Evolutionary conservation across 2,113 vertebrate species (phyloP), one percentile per base, ranked within the genome.

Genomic region (Eolophus roseicapilla): DNA sequence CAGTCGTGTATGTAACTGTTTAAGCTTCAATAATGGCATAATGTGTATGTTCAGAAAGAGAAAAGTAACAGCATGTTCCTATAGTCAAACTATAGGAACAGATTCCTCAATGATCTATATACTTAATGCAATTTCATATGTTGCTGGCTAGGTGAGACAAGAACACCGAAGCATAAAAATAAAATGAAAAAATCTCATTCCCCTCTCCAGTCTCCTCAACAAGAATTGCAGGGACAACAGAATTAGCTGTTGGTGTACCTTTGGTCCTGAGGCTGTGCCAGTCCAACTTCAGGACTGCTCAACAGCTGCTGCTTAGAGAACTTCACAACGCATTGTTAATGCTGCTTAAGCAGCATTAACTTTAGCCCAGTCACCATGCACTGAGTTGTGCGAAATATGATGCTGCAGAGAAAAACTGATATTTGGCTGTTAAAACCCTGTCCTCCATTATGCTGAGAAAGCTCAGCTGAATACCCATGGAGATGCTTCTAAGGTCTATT

Each of bases 401-500:
- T 65, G 53, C 70, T 76, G 31, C 69, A 82, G 81, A 91, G 57
- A 69, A 84, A 93, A 93, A 43, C 27, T 83, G 59, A 63, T 37
- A 65, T 93, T 93, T 83, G 79, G 13, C 64, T 68, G 35, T 79
- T 85, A 64, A 92, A 85, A 11, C n/a, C 21, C 31, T 73, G 47
- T 87, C 44, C 52, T 83, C 53, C 17, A 16, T 83, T 90, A 70
- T 43, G 49, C 84, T 92, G 74, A 79, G 74, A 87, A 90, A 85
- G 89, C 84, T 93, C 80, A 63, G 43, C 37, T 0, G 65, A 82
- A 85, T 95, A 95, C 84, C 92, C 70, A 59, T 1, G 1, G 93
- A 91, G 93, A 87, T 16, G n/a, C 41, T 95, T 87, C 87, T 87
- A 46, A 94, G 52, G 49, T 82, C 81, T 91, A 39, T 91, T 91